Base-by-base conservation (phyloP, 2,797 vertebrate species). In the Phrynocephalus vlangalii region DNA sequence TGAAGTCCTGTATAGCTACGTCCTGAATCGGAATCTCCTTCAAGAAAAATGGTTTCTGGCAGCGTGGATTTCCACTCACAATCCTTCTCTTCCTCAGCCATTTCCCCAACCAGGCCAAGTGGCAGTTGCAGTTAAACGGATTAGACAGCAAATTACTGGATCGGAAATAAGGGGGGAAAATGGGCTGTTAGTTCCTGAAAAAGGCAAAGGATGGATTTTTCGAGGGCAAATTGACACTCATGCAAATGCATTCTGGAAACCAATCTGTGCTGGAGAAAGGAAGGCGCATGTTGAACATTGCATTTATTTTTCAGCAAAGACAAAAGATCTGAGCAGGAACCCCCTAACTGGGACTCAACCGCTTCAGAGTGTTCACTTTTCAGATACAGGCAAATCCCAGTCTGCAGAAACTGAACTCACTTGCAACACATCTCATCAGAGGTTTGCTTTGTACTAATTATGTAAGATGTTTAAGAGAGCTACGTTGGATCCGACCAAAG, bases 1-100 rank as follows among this genome's bases (percentile, higher is more conserved):
- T 99, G 91, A 99, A 99, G 96, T 99, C 99, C 6, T 99, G 98
- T 24, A 96, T 92, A 52, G 99, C 98, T 85, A 99, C 98, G 3
- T 99, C 99, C 96, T 99, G 99, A 95, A 99, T 98, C 85, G 99
- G 99, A 93, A 99, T 99, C 96, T 99, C 99, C 95, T 99, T 99
- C 81, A 99, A 97, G 96, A 99, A 99, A 94, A 98, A 98, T 0
- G 99, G 99, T 76, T 97, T 98, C 96, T 99, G 98, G 95, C 99
- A 99, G 89, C 99, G 98, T 85, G 99, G 99, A 96, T 99, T 99
- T 93, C 99, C 99, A 28, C 98, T 99, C 88, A 99, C 99, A 83
- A 99, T 97, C 68, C 98, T 96, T 71, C 98, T 98, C 96, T 98
- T 99, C 96, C 98, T 98, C 89, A 99, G 94, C 99, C 99, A 99